phyloP scores from a whole-genome alignment of 1,140 invertebrate genomes.

The Alviniconcha marisindica region DNA sequence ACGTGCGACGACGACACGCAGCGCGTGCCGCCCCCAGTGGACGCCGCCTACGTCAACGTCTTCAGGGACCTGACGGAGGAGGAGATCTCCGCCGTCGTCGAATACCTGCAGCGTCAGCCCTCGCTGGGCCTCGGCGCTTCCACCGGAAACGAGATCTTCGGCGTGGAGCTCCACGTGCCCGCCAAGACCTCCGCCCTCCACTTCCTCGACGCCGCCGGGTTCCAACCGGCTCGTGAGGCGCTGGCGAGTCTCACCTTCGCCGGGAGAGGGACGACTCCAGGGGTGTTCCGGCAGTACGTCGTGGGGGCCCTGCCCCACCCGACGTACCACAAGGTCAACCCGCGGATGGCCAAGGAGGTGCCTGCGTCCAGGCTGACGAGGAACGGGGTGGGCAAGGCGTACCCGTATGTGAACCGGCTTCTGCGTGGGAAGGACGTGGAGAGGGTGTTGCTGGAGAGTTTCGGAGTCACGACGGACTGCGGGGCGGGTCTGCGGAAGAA shows the following conservation, averaged over 20 bases:
- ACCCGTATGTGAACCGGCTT: background rate
- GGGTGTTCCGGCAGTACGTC: constrained; percentile 60
- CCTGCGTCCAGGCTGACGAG: background rate
- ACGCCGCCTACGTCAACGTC: constrained; percentile 31
- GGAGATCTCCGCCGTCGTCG: constrained; percentile 41
- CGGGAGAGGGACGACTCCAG: constrained; percentile 38
- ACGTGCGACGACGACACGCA: background rate
- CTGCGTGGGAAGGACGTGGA: background rate
- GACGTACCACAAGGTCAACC: constrained; percentile 38
- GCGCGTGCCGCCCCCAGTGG: constrained; percentile 5
- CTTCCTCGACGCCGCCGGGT: constrained; percentile 44
- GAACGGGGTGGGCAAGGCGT: background rate
- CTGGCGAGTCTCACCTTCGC: constrained; percentile 56
- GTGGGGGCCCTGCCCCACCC: constrained; percentile 56
- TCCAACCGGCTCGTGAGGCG: constrained; percentile 58
- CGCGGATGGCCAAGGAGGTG: constrained; percentile 42
- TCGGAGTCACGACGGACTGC: background rate
- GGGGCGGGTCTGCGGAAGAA: too few relatives aligned
- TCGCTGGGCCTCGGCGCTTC: constrained; percentile 16
- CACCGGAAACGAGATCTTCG: constrained; percentile 27
- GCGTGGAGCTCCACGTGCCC: constrained; percentile 44
- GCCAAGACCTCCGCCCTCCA: constrained; percentile 44
- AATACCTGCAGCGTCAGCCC: constrained; percentile 28
- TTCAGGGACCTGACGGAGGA: constrained; percentile 40
- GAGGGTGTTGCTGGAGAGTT: constrained; percentile 20